phyloP scores from a whole-genome alignment of 1,140 invertebrate genomes.

The Drosophila nebulosa region DNA sequence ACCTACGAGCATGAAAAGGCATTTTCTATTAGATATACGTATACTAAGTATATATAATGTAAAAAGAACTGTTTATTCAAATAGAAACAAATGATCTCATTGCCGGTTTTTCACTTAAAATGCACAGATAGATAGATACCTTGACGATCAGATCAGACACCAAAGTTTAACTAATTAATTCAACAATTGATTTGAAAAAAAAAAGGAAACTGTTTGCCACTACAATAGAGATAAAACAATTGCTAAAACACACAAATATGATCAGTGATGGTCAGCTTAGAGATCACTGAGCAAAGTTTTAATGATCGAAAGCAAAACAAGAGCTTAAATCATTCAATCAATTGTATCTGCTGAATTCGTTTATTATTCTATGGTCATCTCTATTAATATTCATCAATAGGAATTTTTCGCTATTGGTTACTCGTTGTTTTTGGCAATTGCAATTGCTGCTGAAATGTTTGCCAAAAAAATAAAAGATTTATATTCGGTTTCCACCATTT shows the following conservation, averaged over 20 bases:
- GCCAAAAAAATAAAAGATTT: conserved; percentile 40
- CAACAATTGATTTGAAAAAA: neutral
- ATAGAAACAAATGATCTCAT: conserved; percentile 42
- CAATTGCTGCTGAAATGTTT: conserved; percentile 46
- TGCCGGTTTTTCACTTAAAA: conserved; percentile 25
- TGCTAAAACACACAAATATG: neutral
- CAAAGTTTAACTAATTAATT: conserved; percentile 2
- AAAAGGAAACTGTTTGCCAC: conserved; percentile 14
- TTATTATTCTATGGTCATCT: neutral
- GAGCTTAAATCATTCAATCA: neutral
- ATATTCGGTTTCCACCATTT: conserved; percentile 51
- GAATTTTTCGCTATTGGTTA: conserved; percentile 48
- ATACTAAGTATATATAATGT: neutral
- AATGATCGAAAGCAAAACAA: neutral
- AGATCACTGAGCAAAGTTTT: no score
- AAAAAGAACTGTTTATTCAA: neutral
- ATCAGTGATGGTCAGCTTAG: no score
- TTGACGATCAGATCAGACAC: neutral
- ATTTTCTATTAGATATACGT: conserved; percentile 3
- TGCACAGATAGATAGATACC: neutral
- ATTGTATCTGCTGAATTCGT: neutral
- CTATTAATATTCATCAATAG: conserved; percentile 48
- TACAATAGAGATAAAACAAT: neutral
- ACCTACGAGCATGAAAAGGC: conserved; percentile 27
- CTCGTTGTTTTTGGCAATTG: conserved; percentile 38